Conservation (phyloP, 2,888 invertebrate genomes). For the Campopleginae sp. region DNA sequence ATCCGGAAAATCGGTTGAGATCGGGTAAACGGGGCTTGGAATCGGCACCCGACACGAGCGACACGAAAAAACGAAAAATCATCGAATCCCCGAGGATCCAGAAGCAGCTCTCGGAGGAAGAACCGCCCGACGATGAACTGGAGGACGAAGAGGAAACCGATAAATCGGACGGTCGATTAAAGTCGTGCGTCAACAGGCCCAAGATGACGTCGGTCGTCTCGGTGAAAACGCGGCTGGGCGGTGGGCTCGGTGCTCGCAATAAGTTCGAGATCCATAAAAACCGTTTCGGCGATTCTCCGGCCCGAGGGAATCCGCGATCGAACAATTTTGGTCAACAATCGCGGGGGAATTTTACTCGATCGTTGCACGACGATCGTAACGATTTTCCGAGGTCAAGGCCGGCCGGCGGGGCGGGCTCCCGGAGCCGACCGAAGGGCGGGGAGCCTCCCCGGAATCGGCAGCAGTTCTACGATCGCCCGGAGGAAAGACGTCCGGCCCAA, state of each 20-base stretch:
- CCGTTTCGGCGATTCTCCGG: slow-evolving; percentile 54
- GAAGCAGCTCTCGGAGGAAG: slow-evolving; percentile 71
- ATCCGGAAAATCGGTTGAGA: neutral
- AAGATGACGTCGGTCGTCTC: slow-evolving; percentile 81
- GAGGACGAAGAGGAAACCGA: slow-evolving; percentile 79
- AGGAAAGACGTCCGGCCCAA: slow-evolving; percentile 67
- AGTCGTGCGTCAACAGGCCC: slow-evolving; percentile 80
- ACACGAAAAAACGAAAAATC: neutral
- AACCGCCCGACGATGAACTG: slow-evolving; percentile 76
- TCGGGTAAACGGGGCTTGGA: neutral
- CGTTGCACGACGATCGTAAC: slow-evolving; percentile 41
- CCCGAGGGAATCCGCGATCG: slow-evolving; percentile 46
- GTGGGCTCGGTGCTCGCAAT: slow-evolving; percentile 73
- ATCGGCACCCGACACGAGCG: neutral
- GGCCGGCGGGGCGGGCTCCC: neutral
- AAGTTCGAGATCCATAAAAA: slow-evolving; percentile 76
- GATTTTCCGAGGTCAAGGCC: neutral
- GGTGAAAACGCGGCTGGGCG: slow-evolving; percentile 79
- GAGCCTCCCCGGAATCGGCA: slow-evolving; percentile 8
- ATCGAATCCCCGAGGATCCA: slow-evolving; percentile 63
- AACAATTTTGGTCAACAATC: slow-evolving; percentile 61
- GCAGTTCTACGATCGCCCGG: slow-evolving; percentile 64
- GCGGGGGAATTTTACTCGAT: slow-evolving; percentile 57
- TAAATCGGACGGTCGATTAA: slow-evolving; percentile 72
- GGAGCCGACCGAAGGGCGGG: neutral